Conservation (phyloP, 2,888 invertebrate genomes). For the Pyrrhosoma nymphula region DNA sequence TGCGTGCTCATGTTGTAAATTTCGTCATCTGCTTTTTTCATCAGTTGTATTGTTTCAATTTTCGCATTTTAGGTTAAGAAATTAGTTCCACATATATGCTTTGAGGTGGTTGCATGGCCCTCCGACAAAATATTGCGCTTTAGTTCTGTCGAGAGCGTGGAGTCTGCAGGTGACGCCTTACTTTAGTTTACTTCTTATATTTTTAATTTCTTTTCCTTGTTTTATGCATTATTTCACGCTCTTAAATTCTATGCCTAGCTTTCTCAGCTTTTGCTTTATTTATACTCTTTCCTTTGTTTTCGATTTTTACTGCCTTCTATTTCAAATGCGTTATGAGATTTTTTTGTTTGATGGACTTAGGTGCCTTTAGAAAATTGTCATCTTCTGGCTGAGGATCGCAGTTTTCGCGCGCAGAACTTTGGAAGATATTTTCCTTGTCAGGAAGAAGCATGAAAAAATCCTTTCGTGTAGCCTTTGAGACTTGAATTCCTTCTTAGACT, state of each 20-base stretch:
- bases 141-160: background rate
- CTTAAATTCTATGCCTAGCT: background rate
- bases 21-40: background rate
- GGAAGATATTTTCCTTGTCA: background rate
- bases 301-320: background rate
- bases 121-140: background rate
- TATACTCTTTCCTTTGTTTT: background rate
- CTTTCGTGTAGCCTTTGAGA: background rate
- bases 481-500: background rate
- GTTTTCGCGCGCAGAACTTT: background rate
- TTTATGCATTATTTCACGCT: background rate
- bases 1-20: background rate
- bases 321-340: background rate
- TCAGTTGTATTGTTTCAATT: background rate
- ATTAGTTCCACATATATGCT: background rate
- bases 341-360: background rate
- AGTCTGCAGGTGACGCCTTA: background rate
- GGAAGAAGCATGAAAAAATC: background rate
- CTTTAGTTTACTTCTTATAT: background rate
- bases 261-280: background rate
- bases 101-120: slow-evolving; percentile 9
- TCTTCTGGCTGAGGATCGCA: background rate
- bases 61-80: background rate
- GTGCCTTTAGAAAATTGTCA: background rate
- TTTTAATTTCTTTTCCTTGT: background rate